Base-by-base conservation (phyloP, 2,888 invertebrate species). In the Shargacucullia verbasci region DNA sequence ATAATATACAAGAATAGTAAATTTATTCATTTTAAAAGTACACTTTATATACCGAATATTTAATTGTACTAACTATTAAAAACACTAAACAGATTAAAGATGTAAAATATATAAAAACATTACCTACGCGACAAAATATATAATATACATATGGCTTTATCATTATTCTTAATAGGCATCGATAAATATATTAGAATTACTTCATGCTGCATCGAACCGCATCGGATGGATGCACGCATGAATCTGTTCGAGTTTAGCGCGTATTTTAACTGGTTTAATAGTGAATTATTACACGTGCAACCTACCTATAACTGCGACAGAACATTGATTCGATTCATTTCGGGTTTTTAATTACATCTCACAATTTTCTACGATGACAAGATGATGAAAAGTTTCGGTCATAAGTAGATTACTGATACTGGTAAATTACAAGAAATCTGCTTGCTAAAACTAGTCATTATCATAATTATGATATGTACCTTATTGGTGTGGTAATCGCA, bases 251-350 rank as follows among this genome's bases (percentile, higher is more conserved):
- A 48, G 7, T 4, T 44, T 48, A 1, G 33, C 43, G 38, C 44
- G 35, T 35, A 39, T 33, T 56, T 33, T 10, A 20, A 52, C 39
- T 57, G 47, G 25, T 45, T 35, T 48, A 33, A 20, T 25, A n/a
- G 43, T 3, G 48, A 50, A 53, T 65, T 37, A 45, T 12, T 33
- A 46, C 66, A 71, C 66, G 66, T 67, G 66, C 52, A n/a, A 10
- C 1, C 7, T n/a, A 29, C n/a, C n/a, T 37, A n/a, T 29, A 6
- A 9, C 29, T 20, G 31, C 10, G 11, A 15, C 3, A 35, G 25
- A 38, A 64, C 52, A 66, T 70, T 41, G 66, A 71, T 67, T 67
- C 66, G 72, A 57, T 49, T 31, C 71, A 71, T 65, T 53, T 38
- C 14, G 29, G 12, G 29, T 11, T 11, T 11, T 43, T 41, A 14